These are phyloP conservation scores for Sinella curviseta DNA, from an alignment of 1,140 invertebrate species.

Conservation along the genomic window DNA sequence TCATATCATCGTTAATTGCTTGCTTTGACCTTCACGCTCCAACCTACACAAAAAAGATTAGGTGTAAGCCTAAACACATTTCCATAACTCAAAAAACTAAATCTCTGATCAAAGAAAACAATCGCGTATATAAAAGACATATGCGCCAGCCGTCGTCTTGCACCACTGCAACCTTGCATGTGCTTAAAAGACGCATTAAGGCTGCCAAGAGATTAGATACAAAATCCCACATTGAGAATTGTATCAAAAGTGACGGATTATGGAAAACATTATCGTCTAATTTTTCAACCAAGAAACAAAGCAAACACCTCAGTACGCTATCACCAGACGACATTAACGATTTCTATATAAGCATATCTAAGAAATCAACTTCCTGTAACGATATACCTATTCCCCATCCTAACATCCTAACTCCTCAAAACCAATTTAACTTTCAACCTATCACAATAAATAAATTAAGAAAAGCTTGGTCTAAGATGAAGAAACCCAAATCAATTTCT, in stretches of 20 bases:
- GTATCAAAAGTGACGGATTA: not conserved
- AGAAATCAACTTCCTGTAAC: not conserved
- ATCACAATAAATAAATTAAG: not conserved
- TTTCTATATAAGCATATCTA: constrained; percentile 1
- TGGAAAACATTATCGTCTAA: no score
- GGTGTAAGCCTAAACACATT: not conserved
- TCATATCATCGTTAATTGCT: not conserved
- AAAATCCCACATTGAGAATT: not conserved
- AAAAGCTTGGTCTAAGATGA: not conserved
- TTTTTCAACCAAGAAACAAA: not conserved
- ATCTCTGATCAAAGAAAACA: not conserved
- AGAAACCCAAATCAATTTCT: not conserved
- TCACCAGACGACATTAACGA: not conserved
- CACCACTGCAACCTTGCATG: not conserved
- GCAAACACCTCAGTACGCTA: not conserved
- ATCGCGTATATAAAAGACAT: not conserved
- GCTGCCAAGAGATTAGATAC: not conserved
- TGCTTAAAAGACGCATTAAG: not conserved
- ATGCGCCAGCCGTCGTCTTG: not conserved
- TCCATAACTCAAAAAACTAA: not conserved
- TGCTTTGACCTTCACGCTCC: not conserved
- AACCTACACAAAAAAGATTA: not conserved
- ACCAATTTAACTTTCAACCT: not conserved
- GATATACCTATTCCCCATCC: not conserved
- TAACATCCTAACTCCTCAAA: not conserved